Evolutionary conservation across 2,888 invertebrate species (phyloP), one percentile per base, ranked within the genome.

Genomic region (Parnassius mnemosyne): DNA sequence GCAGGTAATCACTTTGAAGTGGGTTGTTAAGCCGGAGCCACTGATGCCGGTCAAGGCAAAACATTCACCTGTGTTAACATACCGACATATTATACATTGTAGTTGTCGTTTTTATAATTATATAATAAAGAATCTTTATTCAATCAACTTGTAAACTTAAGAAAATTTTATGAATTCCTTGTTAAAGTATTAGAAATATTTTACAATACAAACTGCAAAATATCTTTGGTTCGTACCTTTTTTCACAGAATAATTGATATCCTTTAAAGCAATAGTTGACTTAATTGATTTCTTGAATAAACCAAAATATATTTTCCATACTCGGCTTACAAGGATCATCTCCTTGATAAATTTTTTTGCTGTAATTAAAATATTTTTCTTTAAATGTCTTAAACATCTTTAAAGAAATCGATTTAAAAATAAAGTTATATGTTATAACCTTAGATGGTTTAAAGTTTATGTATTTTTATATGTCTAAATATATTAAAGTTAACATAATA

Each of bases 21-120:
- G 96, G 3, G 95, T 95, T 0, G 96, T 95, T 81, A 97, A 97
- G 9, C 97, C 97, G 0, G 96, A 96, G n/a, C 97, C 96, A 78
- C 97, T 97, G 10, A 95, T 94, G 0, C 97, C 97, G 58, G 97
- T 85, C 25, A 97, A 85, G 0, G 97, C 97, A 74, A 96, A 96
- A 75, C 96, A 97, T 81, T 96, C 95, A 9, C 95, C 95, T 73
- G 16, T 46, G 7, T 7, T 12, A 50, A 16, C 13, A 16, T 10
- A 50, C 9, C 3, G 0, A 55, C 11, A 9, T 11, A 10, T 16
- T 16, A 3, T 10, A 54, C 1, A 52, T 10, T 11, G 11, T 25
- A 46, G 10, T 46, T 46, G 44, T 25, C 3, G 3, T 5, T 25
- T 25, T 25, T 25, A 25, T 3, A 25, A 25, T 25, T 25, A 25